Percentiles rank a stretch among this genome's conserved stretches.
These are phyloP conservation scores for Zaprionus ghesquierei DNA, from an alignment of 1,140 invertebrate species.

Conservation along the genomic window DNA sequence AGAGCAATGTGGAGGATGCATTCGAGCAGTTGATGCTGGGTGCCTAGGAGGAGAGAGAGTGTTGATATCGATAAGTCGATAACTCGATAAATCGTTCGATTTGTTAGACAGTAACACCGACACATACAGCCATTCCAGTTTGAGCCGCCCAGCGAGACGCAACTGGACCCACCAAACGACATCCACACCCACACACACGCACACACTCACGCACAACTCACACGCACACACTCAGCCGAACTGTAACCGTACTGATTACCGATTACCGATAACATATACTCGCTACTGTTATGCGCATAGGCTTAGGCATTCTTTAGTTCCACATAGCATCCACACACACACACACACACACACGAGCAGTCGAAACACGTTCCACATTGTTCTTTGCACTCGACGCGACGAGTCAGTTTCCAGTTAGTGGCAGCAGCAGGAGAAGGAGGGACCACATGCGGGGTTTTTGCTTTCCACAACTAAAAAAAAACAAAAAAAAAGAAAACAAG, in stretches of 20 bases:
- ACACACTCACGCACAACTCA: neutral
- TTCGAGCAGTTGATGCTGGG: conserved; percentile 89
- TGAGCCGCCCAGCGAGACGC: conserved; percentile 38
- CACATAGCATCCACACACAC: neutral
- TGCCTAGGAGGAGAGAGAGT: conserved; percentile 52
- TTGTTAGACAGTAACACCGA: conserved; percentile 25
- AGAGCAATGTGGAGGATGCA: conserved; percentile 88
- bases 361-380: conserved; percentile 11
- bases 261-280: conserved; percentile 46
- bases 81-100: neutral
- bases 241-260: conserved; percentile 66
- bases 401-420: conserved; percentile 20
- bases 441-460: conserved; percentile 65
- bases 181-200: conserved; percentile 22
- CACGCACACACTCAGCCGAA: conserved; percentile 18
- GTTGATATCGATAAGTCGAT: neutral
- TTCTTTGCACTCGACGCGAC: conserved; percentile 7
- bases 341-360: neutral
- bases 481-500: neutral
- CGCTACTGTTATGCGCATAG: conserved; percentile 54
- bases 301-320: conserved; percentile 42
- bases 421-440: conserved; percentile 43
- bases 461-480: neutral
- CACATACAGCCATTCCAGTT: conserved; percentile 50
- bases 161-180: conserved; percentile 47